Conservation (phyloP, 2,113 vertebrate species). For the Parus major region DNA sequence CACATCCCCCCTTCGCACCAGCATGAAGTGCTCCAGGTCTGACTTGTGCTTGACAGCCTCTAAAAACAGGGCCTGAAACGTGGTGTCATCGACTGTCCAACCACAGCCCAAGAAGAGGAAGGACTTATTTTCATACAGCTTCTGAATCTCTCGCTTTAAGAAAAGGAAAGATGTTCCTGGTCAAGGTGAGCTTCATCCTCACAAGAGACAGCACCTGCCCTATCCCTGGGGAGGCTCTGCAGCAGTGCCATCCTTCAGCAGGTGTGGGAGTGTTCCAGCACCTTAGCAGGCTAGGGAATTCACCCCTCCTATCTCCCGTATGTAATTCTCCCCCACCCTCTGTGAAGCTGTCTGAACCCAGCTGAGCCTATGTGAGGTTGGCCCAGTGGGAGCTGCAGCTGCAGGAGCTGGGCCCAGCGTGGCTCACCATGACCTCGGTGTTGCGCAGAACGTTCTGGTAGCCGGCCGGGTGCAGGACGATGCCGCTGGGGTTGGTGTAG, state of each 20-base stretch:
- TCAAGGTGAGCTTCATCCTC: background rate
- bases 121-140: conserved; percentile 94
- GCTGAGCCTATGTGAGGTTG: fast-evolving
- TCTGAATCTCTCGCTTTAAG: conserved; percentile 92
- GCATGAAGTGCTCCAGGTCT: conserved; percentile 96
- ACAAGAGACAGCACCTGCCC: background rate
- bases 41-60: conserved; percentile 96
- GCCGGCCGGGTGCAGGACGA: conserved; percentile 92
- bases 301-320: background rate
- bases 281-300: background rate
- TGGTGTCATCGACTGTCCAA: conserved; percentile 94
- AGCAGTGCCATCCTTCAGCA: background rate
- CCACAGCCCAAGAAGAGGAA: conserved; percentile 96
- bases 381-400: fast-evolving
- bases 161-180: conserved; percentile 18
- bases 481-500: conserved; percentile 95
- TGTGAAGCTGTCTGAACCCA: background rate
- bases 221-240: background rate
- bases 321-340: background rate
- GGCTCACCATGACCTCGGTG: conserved; percentile 94
- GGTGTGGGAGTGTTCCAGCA: background rate
- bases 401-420: fast-evolving
- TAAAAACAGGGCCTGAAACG: conserved; percentile 96
- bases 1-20: conserved; percentile 90
- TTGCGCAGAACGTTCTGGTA: conserved; percentile 96